Conservation (phyloP, 1,140 invertebrate species). For the Drosophila tropicalis region DNA sequence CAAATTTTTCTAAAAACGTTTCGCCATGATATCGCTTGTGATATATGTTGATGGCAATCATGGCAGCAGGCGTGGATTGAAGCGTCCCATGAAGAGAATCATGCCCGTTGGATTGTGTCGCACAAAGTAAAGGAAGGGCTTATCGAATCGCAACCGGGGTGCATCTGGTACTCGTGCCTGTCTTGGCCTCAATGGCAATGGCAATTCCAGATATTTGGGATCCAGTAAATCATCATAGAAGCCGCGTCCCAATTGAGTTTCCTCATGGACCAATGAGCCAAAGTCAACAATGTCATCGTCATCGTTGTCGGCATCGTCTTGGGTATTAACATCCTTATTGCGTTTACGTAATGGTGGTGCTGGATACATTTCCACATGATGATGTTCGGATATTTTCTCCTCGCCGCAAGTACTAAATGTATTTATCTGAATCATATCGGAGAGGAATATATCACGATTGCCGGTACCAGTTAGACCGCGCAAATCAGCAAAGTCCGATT, state of each 20-base stretch:
- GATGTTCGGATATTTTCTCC: constrained; percentile 87
- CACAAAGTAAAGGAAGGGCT: constrained; percentile 93
- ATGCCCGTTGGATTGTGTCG: constrained; percentile 94
- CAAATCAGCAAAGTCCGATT: constrained; percentile 89
- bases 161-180: constrained; percentile 89
- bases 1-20: constrained; percentile 18
- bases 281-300: constrained; percentile 71
- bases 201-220: constrained; percentile 86
- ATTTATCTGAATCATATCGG: constrained; percentile 91
- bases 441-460: constrained; percentile 89
- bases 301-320: constrained; percentile 58
- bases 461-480: constrained; percentile 90
- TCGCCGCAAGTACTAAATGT: constrained; percentile 92
- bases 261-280: constrained; percentile 82
- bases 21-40: constrained; percentile 36
- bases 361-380: constrained; percentile 91
- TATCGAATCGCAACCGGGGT: constrained; percentile 90
- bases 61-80: constrained; percentile 91
- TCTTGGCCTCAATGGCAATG: constrained; percentile 87
- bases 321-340: constrained; percentile 74
- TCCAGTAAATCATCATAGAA: constrained; percentile 87
- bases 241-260: constrained; percentile 84
- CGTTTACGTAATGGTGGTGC: constrained; percentile 85
- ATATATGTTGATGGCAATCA: constrained; percentile 39
- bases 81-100: constrained; percentile 92